These are phyloP conservation scores for Oegoconia quadripuncta DNA, from an alignment of 2,888 invertebrate species.

Conservation along the genomic window DNA sequence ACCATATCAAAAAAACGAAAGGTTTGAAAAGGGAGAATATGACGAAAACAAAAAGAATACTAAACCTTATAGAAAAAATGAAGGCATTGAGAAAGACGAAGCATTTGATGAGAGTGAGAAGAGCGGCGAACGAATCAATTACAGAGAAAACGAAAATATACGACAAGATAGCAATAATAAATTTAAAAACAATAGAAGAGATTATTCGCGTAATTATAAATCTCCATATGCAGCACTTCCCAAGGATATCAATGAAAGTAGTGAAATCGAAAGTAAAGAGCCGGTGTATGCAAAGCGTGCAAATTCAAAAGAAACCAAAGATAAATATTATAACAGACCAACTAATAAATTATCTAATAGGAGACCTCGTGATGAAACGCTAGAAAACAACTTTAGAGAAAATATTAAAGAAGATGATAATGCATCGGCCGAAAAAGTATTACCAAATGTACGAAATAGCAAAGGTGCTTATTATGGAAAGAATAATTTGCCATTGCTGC, in stretches of 20 bases:
- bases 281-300: background rate
- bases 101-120: background rate
- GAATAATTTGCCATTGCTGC: background rate
- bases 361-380: background rate
- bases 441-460: background rate
- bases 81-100: background rate
- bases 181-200: background rate
- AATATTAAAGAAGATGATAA: background rate
- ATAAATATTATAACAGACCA: background rate
- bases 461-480: background rate
- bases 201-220: background rate
- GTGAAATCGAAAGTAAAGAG: slow-evolving; percentile 9
- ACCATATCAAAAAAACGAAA: background rate
- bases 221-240: background rate
- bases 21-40: background rate
- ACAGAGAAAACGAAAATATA: background rate
- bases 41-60: slow-evolving; percentile 7
- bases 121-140: background rate
- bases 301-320: background rate
- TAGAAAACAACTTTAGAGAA: background rate
- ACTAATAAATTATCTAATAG: background rate
- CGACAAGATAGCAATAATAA: background rate
- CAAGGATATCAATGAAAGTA: slow-evolving; percentile 23
- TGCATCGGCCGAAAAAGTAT: background rate
- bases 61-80: slow-evolving; percentile 4